Conservation (phyloP, 2,113 vertebrate species). For the Spermophilus dauricus region DNA sequence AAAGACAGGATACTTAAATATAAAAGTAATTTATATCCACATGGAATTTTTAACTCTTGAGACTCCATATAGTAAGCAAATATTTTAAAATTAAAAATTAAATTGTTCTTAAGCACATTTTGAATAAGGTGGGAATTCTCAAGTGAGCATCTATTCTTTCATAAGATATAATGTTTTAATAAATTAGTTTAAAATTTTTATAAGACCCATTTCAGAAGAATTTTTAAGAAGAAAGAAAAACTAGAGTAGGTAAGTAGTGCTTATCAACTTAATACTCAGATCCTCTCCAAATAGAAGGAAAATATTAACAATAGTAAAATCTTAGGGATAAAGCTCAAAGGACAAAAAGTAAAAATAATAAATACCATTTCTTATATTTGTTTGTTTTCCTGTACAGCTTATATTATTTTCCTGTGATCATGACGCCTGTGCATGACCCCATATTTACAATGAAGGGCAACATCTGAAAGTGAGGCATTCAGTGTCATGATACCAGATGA, state of each 20-base stretch:
- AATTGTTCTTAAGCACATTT: background rate
- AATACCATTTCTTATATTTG: background rate
- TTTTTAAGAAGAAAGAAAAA: background rate
- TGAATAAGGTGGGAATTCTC: background rate
- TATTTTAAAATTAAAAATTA: slow-evolving; percentile 29
- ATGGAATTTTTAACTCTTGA: background rate
- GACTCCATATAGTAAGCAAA: background rate
- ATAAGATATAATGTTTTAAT: background rate
- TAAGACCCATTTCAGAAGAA: background rate
- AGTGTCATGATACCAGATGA: background rate
- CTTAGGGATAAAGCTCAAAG: background rate
- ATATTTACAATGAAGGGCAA: background rate
- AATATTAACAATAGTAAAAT: background rate
- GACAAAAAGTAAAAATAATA: background rate
- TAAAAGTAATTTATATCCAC: background rate
- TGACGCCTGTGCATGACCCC: background rate
- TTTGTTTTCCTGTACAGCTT: background rate
- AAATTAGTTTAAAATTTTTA: slow-evolving; percentile 28
- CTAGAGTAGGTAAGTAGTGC: background rate
- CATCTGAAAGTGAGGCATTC: background rate
- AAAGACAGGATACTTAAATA: background rate
- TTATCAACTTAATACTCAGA: background rate
- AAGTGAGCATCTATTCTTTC: background rate
- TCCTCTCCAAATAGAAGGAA: background rate
- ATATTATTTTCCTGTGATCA: background rate